Percentiles rank a stretch among this genome's conserved stretches.
These are phyloP conservation scores for Trichacis sp. DNA, from an alignment of 2,888 invertebrate species.

Conservation along the genomic window DNA sequence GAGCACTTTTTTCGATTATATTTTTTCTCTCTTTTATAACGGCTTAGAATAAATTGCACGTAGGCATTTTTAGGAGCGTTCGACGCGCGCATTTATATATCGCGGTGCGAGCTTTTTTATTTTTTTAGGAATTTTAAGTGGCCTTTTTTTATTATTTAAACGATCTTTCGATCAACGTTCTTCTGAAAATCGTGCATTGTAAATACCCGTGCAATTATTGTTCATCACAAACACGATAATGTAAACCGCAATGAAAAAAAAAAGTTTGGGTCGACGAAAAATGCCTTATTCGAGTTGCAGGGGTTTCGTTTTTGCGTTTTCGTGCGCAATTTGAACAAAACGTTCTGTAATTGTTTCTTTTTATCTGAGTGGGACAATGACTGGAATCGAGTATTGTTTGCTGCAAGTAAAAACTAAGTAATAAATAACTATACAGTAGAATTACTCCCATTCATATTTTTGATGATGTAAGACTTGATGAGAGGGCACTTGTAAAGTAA, in stretches of 20 bases:
- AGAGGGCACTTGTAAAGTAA: slow-evolving; percentile 63
- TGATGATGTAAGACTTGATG: slow-evolving; percentile 55
- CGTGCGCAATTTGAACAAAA: too few relatives aligned
- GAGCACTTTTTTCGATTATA: slow-evolving; percentile 45
- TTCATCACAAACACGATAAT: slow-evolving; percentile 55
- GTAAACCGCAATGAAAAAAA: too few relatives aligned
- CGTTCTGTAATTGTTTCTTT: too few relatives aligned
- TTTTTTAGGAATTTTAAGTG: slow-evolving; percentile 58
- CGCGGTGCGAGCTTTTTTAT: slow-evolving; percentile 48
- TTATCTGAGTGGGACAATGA: slow-evolving; percentile 57
- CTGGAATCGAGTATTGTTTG: slow-evolving; percentile 62
- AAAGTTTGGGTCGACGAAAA: slow-evolving; percentile 1
- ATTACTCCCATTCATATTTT: slow-evolving; percentile 65
- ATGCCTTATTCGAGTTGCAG: slow-evolving; percentile 2
- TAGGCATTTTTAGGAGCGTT: slow-evolving; percentile 52
- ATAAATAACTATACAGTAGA: too few relatives aligned
- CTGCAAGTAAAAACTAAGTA: slow-evolving; percentile 44
- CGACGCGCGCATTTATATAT: slow-evolving; percentile 26
- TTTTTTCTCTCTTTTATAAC: slow-evolving; percentile 49
- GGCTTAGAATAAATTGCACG: slow-evolving; percentile 44
- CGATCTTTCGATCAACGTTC: slow-evolving; percentile 36
- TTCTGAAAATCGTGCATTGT: slow-evolving; percentile 61
- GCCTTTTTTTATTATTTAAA: slow-evolving; percentile 55
- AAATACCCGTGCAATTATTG: slow-evolving; percentile 65
- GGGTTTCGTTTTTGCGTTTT: neutral